A percentile compares a stretch with the other conserved stretches of the same genome.
Conservation (phyloP, 1,140 invertebrate genomes). For the Kradibia gibbosae region DNA sequence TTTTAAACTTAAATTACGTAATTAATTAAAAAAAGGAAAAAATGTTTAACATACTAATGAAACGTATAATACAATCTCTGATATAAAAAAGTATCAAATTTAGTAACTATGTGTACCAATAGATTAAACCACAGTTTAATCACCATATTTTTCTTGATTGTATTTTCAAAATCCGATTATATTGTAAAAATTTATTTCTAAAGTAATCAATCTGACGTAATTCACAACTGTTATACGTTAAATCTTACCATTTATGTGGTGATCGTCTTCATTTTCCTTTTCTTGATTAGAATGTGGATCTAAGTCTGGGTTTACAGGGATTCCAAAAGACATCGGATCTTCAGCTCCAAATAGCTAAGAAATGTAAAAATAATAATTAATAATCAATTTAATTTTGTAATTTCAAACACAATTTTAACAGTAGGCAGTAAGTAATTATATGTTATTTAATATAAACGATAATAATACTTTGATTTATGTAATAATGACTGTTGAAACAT, state of each 20-base stretch:
- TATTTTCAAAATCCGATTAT: too few species aligned
- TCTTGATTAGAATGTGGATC: constrained; percentile 60
- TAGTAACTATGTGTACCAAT: too few species aligned
- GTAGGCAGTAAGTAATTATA: not conserved
- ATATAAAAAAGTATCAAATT: too few species aligned
- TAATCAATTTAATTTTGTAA: not conserved
- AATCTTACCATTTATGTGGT: constrained; percentile 47
- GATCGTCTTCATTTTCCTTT: constrained; percentile 59
- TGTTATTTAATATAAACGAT: too few species aligned
- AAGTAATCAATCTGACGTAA: not conserved
- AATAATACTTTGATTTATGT: too few species aligned
- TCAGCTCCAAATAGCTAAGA: constrained; percentile 65
- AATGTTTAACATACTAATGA: too few species aligned
- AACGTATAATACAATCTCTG: too few species aligned
- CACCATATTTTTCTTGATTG: too few species aligned
- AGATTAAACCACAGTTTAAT: too few species aligned
- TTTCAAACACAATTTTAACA: not conserved
- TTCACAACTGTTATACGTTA: constrained; percentile 6
- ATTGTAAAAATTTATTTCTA: too few species aligned
- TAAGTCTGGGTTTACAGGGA: constrained; percentile 68
- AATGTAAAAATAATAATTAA: constrained; percentile 9
- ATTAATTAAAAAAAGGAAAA: too few species aligned
- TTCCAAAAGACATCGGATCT: constrained; percentile 67
- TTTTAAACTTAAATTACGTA: not conserved
- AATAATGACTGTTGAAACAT: too few species aligned